Evolutionary conservation across 2,797 vertebrate species (phyloP).

Genomic region (Harpagifer antarcticus): DNA sequence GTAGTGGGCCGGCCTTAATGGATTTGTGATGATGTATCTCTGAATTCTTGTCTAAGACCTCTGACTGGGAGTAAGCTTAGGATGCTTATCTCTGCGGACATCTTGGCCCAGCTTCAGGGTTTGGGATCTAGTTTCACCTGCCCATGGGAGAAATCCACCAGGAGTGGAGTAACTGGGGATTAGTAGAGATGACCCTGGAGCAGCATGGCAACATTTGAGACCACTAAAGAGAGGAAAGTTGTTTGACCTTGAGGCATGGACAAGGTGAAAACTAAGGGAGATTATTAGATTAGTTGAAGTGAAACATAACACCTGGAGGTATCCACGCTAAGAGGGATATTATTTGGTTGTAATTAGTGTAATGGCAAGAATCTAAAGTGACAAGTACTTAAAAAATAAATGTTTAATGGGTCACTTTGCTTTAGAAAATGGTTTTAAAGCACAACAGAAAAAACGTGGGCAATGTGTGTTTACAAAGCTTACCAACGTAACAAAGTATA

Average conservation of each 20-base stretch:
- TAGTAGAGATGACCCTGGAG: constrained; percentile 92
- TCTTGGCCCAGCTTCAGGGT: constrained; percentile 92
- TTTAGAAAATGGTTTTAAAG: neutral
- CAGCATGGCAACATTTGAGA: constrained; percentile 94
- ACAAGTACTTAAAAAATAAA: neutral
- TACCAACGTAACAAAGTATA: constrained; percentile 45
- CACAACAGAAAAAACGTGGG: neutral
- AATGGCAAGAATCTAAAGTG: constrained; percentile 26
- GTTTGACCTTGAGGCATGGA: constrained; percentile 88
- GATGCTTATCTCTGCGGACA: constrained; percentile 94
- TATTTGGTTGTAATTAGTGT: constrained; percentile 43
- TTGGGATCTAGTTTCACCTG: constrained; percentile 92
- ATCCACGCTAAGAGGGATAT: constrained; percentile 51
- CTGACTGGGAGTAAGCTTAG: constrained; percentile 89
- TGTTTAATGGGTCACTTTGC: constrained; percentile 13
- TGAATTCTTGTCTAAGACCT: constrained; percentile 91
- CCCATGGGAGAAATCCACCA: constrained; percentile 90
- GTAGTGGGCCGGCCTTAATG: constrained; percentile 86
- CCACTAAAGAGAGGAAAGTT: constrained; percentile 91
- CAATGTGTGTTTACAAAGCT: constrained; percentile 37
- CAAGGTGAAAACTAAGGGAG: constrained; percentile 89
- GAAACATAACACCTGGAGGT: constrained; percentile 79
- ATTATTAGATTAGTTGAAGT: constrained; percentile 87
- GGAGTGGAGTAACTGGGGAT: constrained; percentile 91
- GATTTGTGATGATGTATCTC: constrained; percentile 94